These are phyloP conservation scores for Vulpes lagopus DNA, from an alignment of 2,113 vertebrate genomes.

Conservation along the genomic window DNA sequence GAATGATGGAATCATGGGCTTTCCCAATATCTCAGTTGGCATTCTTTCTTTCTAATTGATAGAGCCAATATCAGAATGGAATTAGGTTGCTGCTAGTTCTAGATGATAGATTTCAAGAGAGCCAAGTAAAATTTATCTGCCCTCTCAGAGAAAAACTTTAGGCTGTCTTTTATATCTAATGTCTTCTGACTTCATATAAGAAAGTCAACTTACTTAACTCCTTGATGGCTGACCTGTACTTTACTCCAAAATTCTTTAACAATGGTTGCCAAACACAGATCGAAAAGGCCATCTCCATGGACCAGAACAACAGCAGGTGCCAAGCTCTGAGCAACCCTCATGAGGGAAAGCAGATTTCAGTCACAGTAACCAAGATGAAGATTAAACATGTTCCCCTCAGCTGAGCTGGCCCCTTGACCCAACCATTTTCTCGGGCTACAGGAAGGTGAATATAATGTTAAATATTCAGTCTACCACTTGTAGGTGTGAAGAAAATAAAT, in stretches of 20 bases:
- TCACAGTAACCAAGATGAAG: not conserved
- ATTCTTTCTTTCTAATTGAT: not conserved
- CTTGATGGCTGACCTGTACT: not conserved
- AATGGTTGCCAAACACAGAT: constrained; percentile 3
- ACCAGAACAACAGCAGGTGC: not conserved
- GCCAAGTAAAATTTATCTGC: not conserved
- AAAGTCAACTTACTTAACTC: not conserved
- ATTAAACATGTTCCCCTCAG: not conserved
- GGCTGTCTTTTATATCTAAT: not conserved
- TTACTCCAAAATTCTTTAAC: constrained; percentile 8
- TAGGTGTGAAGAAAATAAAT: constrained; percentile 13
- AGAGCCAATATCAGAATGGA: constrained; percentile 1
- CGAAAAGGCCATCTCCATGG: not conserved
- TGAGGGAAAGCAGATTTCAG: not conserved
- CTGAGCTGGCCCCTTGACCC: not conserved
- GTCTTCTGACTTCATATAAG: not conserved
- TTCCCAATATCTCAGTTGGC: not conserved
- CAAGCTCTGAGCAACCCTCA: not conserved
- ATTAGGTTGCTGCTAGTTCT: not conserved
- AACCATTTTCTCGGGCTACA: not conserved
- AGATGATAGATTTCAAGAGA: not conserved
- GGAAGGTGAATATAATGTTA: not conserved
- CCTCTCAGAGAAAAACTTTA: not conserved
- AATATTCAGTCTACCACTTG: not conserved
- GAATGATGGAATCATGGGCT: not conserved